A percentile compares a stretch with the other conserved stretches of the same genome.
These are phyloP conservation scores for Resseliella maxima DNA, from an alignment of 2,888 invertebrate genomes.

Conservation along the genomic window DNA sequence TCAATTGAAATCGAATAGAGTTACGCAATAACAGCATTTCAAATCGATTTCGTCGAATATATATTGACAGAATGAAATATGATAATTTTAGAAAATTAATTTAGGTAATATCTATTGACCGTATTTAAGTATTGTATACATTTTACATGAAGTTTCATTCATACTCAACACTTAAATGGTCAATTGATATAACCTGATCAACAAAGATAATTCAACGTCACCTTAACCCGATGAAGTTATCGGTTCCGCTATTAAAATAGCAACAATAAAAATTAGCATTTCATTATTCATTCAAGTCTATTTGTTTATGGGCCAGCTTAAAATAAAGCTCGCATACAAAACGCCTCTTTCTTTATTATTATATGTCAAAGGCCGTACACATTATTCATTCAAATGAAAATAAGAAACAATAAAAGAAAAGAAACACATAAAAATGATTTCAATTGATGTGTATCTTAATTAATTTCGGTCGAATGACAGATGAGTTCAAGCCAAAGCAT, in stretches of 20 bases:
- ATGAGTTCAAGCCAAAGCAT: not conserved
- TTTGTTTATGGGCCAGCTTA: not conserved
- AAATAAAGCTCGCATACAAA: not conserved
- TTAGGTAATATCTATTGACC: too few species aligned
- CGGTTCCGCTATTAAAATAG: not conserved
- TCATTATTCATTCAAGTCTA: not conserved
- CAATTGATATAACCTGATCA: not conserved
- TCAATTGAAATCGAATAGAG: not conserved
- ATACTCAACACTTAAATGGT: not conserved
- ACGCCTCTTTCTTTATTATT: not conserved
- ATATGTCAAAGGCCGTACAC: not conserved
- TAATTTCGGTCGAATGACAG: not conserved
- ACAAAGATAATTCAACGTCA: too few species aligned
- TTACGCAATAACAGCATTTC: not conserved
- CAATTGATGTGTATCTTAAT: not conserved
- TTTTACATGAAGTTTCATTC: not conserved
- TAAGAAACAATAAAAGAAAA: too few species aligned
- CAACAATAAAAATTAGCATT: slow-evolving; percentile 34
- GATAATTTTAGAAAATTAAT: slow-evolving; percentile 17
- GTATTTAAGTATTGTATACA: too few species aligned
- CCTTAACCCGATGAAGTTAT: not conserved
- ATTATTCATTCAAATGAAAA: too few species aligned
- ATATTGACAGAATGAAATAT: slow-evolving; percentile 44
- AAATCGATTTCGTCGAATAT: not conserved
- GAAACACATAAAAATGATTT: not conserved